Percentiles rank a stretch among this genome's conserved stretches.
phyloP scores from a whole-genome alignment of 1,140 invertebrate species.

The Caenorhabditis briggsae region DNA sequence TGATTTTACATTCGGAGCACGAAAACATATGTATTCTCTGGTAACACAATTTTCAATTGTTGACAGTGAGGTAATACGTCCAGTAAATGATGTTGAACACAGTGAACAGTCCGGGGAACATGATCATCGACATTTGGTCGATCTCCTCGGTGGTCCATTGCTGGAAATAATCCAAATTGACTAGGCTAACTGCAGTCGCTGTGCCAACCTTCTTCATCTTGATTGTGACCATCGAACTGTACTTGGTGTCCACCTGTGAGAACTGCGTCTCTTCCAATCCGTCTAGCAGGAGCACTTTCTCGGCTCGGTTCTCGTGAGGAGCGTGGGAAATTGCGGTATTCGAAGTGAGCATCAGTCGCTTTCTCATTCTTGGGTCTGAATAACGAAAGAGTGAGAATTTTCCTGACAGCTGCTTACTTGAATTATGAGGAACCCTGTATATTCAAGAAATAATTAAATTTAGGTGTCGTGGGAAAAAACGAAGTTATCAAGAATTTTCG shows the following conservation, averaged over 20 bases:
- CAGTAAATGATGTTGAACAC: slow-evolving; percentile 73
- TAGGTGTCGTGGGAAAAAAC: too few species aligned
- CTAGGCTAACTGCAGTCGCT: background rate
- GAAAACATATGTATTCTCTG: background rate
- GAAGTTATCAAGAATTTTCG: too few species aligned
- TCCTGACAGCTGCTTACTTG: background rate
- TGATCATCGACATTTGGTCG: slow-evolving; percentile 68
- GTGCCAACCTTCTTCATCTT: slow-evolving; percentile 36
- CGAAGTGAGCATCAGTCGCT: slow-evolving; percentile 62
- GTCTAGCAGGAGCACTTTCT: slow-evolving; percentile 62
- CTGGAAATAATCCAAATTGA: background rate
- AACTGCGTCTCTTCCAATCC: slow-evolving; percentile 62
- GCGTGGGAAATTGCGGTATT: slow-evolving; percentile 26
- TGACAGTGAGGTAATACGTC: slow-evolving; percentile 68
- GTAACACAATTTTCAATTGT: background rate
- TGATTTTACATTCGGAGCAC: background rate
- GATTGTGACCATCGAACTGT: background rate
- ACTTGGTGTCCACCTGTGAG: slow-evolving; percentile 55
- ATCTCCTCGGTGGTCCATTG: slow-evolving; percentile 70
- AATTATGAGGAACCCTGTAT: too few species aligned
- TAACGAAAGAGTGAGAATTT: background rate
- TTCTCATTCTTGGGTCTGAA: slow-evolving; percentile 63
- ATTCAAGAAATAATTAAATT: background rate
- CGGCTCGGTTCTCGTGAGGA: slow-evolving; percentile 8
- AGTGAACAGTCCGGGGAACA: slow-evolving; percentile 70